Percentiles rank a stretch among this genome's conserved stretches.
phyloP scores from a whole-genome alignment of 2,888 invertebrate species.

The Melikaiella ostensackeni region DNA sequence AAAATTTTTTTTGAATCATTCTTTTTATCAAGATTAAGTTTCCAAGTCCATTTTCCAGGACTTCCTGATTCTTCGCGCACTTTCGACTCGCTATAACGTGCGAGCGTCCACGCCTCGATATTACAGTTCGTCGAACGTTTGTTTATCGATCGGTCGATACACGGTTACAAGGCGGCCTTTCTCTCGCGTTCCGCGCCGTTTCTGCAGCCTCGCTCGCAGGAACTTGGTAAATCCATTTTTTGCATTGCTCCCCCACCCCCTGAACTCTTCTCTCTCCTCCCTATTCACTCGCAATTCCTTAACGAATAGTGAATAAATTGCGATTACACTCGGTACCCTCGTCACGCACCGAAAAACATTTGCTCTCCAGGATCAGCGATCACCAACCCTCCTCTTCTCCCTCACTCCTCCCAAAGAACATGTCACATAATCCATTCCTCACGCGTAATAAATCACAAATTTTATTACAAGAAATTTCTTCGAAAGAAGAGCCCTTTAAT shows the following conservation, averaged over 20 bases:
- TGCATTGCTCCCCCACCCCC: constrained; percentile 42
- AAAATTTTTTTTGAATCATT: background rate
- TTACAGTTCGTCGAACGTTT: constrained; percentile 57
- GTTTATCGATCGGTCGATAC: constrained; percentile 57
- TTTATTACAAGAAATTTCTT: background rate
- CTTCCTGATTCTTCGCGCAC: constrained; percentile 22
- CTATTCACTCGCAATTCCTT: constrained; percentile 32
- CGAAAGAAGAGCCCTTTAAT: background rate
- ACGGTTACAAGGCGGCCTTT: constrained; percentile 54
- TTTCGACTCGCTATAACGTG: constrained; percentile 29
- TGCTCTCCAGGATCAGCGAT: constrained; percentile 5
- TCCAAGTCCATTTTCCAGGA: background rate
- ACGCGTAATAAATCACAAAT: background rate
- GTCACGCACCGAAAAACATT: constrained; percentile 22
- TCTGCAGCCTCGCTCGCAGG: constrained; percentile 52
- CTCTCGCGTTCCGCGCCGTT: constrained; percentile 54
- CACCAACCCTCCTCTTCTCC: background rate
- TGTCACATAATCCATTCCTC: constrained; percentile 22
- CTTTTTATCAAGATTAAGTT: background rate
- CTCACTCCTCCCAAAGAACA: background rate
- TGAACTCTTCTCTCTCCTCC: constrained; percentile 15
- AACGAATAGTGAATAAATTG: constrained; percentile 38
- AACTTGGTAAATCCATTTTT: constrained; percentile 57
- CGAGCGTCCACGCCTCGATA: constrained; percentile 54
- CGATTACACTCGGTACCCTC: constrained; percentile 31